Base-by-base conservation (phyloP, 2,113 vertebrate genomes). In the Bettongia penicillata region DNA sequence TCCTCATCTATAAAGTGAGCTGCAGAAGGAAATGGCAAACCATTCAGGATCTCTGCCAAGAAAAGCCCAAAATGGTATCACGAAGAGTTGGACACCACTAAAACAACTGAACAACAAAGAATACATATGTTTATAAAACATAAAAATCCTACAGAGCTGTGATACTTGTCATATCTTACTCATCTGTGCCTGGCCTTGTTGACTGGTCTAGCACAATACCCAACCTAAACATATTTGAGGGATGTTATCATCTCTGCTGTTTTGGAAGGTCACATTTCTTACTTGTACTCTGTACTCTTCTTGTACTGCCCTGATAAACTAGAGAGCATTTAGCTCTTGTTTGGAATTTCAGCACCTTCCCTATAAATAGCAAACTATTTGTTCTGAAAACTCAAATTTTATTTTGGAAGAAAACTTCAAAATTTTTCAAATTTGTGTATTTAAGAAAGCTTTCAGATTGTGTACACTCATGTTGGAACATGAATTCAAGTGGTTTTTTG, bases 381-480 rank as follows among this genome's bases (percentile, higher is more conserved):
- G n/a, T 93, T 95, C 92, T 51, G 25, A 95, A 90, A 96, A 90
- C 0, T 1, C 25, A 89, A 92, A 25, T 25, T 53, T 23, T 37
- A 43, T 52, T 92, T 93, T 94, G 90, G 19, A 19, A 1, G 0
- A 51, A 50, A 43, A 84, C 77, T 51, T 92, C 12, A 57, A 84
- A 92, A 91, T 77, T 51, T 53, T 68, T 26, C 26, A n/a, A 25
- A 92, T 90, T 55, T 50, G 9, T 28, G 23, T 50, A 90, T 31
- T 50, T 61, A 68, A 37, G 93, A 94, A 93, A 77, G 84, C 48
- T 93, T 96, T 93, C 51, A 92, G 57, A 37, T 93, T 94, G 92
- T 84, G 92, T 49, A 93, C 95, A 91, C 51, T 94, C 89, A 11
- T 91, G 91, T 77, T 92, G 51, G 53, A 94, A 95, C 51, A 51